Conservation (phyloP, 2,888 invertebrate species). For the Ctena decussata region DNA sequence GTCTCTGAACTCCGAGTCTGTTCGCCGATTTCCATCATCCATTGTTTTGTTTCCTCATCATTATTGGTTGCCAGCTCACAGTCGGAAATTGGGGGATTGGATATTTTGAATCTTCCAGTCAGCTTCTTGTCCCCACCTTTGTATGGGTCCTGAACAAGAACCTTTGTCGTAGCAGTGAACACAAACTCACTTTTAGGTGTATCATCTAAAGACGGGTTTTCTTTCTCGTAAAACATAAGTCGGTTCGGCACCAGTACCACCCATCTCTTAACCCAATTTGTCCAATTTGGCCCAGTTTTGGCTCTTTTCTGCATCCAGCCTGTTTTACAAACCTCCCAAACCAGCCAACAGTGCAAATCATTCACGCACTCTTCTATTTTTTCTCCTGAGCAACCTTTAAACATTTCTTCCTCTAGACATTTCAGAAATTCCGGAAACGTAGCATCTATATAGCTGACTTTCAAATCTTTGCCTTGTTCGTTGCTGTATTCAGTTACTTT, state of each 20-base stretch:
- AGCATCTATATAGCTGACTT: not conserved
- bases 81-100: slow-evolving; percentile 50
- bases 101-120: slow-evolving; percentile 48
- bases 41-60: slow-evolving; percentile 13
- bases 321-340: slow-evolving; percentile 54
- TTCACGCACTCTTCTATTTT: slow-evolving; percentile 30
- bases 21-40: slow-evolving; percentile 16
- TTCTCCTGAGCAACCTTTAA: slow-evolving; percentile 14
- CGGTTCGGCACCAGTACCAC: slow-evolving; percentile 52
- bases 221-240: slow-evolving; percentile 42
- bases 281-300: slow-evolving; percentile 64
- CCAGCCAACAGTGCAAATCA: slow-evolving; percentile 60
- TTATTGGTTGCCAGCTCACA: slow-evolving; percentile 44
- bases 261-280: slow-evolving; percentile 62
- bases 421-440: slow-evolving; percentile 15
- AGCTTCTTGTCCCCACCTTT: slow-evolving; percentile 19
- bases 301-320: slow-evolving; percentile 61
- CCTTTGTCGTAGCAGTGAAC: not conserved
- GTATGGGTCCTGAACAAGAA: not conserved
- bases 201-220: not conserved
- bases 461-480: not conserved
- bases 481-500: slow-evolving; percentile 36
- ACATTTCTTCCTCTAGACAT: slow-evolving; percentile 14
- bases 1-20: not conserved
- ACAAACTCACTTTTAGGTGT: not conserved